A percentile compares a stretch with the other conserved stretches of the same genome.
phyloP scores from a whole-genome alignment of 1,140 invertebrate species.

The Zaprionus taronus region DNA sequence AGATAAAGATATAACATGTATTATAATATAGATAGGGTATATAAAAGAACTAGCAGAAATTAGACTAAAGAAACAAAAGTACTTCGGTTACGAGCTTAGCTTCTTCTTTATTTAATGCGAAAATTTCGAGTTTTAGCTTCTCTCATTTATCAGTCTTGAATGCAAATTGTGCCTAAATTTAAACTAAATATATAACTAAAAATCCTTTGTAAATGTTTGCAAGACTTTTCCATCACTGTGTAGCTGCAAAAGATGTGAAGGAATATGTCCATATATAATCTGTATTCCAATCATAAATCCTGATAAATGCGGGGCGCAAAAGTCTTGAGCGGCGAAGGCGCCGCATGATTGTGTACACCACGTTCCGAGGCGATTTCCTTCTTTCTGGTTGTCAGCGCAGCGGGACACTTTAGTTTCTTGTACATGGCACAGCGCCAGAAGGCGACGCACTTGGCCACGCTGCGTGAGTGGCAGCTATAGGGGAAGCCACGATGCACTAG shows the following conservation, averaged over 20 bases:
- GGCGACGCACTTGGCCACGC: slow-evolving; percentile 40
- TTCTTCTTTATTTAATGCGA: slow-evolving; percentile 21
- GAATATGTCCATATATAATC: neutral
- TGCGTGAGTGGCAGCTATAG: slow-evolving; percentile 57
- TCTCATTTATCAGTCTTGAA: neutral
- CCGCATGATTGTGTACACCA: slow-evolving; percentile 64
- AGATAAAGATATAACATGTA: neutral
- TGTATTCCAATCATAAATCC: neutral
- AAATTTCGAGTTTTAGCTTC: neutral
- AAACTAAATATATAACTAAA: neutral
- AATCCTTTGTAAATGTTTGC: neutral
- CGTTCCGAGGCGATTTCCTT: slow-evolving; percentile 48
- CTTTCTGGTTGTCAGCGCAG: slow-evolving; percentile 54
- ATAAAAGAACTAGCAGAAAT: neutral
- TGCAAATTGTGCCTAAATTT: neutral
- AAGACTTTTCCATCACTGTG: neutral
- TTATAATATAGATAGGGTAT: neutral
- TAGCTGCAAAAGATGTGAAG: too few relatives aligned
- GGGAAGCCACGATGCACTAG: slow-evolving; percentile 59
- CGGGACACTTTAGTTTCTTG: slow-evolving; percentile 55
- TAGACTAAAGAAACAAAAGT: neutral
- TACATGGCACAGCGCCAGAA: slow-evolving; percentile 72
- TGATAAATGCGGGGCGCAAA: slow-evolving; percentile 56
- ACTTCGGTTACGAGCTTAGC: neutral
- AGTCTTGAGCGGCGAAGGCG: slow-evolving; percentile 48